Evolutionary conservation across 30 jellyfish, hydroid and myxozoan species (phyloP).

Genomic region (Nemopilema nomurai): DNA sequence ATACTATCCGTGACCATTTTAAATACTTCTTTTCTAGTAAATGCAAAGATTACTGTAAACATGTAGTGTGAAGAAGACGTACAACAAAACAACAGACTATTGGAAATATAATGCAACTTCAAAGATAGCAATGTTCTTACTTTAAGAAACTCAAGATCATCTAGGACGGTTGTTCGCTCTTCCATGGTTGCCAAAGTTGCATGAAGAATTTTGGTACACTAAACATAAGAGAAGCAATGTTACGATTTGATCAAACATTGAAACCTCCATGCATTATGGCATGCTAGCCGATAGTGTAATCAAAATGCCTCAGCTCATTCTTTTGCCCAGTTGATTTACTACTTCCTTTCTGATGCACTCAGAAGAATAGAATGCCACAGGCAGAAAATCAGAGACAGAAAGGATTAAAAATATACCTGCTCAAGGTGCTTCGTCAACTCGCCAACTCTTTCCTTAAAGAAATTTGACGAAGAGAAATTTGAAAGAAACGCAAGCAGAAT

Average conservation of each 20-base stretch:
- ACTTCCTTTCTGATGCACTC: too few species aligned
- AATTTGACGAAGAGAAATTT: neutral
- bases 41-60: too few species aligned
- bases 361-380: too few species aligned
- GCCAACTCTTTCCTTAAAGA: constrained; percentile 54
- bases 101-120: neutral
- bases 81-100: neutral
- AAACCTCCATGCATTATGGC: too few species aligned
- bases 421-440: constrained; percentile 73
- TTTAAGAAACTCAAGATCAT: constrained; percentile 61
- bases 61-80: neutral
- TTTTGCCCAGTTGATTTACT: too few species aligned
- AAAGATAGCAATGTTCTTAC: neutral
- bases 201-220: constrained; percentile 70
- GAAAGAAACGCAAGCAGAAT: neutral
- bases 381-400: neutral
- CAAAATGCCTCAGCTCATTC: too few species aligned
- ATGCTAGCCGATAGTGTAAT: too few species aligned
- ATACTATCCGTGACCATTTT: too few species aligned
- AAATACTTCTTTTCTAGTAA: too few species aligned
- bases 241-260: too few species aligned
- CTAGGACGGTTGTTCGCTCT: constrained; percentile 55
- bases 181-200: constrained; percentile 53
- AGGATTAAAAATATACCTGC: constrained; percentile 26
- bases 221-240: neutral